Base-by-base conservation (phyloP, 2,113 vertebrate species). In the Aegotheles bennettii region DNA sequence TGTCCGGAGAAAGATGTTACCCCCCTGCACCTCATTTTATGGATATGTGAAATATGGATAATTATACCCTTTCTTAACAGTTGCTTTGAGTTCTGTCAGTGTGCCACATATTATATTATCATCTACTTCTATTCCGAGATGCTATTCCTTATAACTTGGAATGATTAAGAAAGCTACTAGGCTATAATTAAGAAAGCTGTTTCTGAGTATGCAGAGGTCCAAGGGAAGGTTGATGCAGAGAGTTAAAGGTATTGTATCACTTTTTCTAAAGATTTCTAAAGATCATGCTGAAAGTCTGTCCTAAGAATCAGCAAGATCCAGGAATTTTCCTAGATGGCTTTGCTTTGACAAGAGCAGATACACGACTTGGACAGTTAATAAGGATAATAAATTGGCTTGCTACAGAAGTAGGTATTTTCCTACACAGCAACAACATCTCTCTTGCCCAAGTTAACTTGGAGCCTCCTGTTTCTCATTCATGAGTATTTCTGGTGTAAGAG, bases 141-240 rank as follows among this genome's bases (percentile, higher is more conserved):
- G 67, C 15, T 91, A 59, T 95, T 91, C n/a, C 14, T 94, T 91
- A 93, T 74, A 95, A 91, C 35, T 59, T 90, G 21, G 60, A 95
- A 93, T 82, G 65, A 65, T 83, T 91, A 90, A 77, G 36, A 45
- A 92, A 83, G 59, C 50, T 81, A 75, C 91, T 91, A 87, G 63
- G 40, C 69, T 91, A 48, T 89, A 95, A 92, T 94, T 96, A 87
- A 95, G 70, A 67, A 95, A 96, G n/a, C 28, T 53, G 8, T 74
- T 54, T 33, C 50, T 77, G 50, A 70, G 31, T 86, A 15, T 84
- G 29, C 15, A 68, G 68, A 84, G 43, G 75, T 92, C 78, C 68
- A 86, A 80, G 47, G 16, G 60, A 90, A 69, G 43, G 11, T 26
- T 70, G 42, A 43, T 45, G 31, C 10, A 79, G 50, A 74, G 25